Percentiles rank a stretch among this genome's conserved stretches.
phyloP scores from a whole-genome alignment of 2,113 vertebrate genomes.

The Pipra filicauda region DNA sequence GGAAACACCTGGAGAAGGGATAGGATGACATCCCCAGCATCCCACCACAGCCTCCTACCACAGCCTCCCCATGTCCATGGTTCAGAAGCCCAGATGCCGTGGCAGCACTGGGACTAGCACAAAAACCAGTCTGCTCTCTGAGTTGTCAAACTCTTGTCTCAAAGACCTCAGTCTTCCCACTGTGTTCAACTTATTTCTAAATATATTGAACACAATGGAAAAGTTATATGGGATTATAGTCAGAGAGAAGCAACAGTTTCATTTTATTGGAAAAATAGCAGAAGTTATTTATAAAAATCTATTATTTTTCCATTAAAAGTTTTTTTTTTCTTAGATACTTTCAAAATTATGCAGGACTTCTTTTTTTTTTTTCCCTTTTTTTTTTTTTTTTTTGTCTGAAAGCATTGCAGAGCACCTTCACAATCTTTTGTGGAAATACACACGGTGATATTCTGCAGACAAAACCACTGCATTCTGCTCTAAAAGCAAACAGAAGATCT shows the following conservation, averaged over 20 bases:
- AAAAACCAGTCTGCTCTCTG: not conserved
- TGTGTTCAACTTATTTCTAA: not conserved
- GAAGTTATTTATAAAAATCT: not conserved
- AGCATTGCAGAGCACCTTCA: not conserved
- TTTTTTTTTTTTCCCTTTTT: not conserved
- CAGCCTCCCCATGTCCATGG: not conserved
- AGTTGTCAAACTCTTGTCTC: not conserved
- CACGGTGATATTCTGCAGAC: not conserved
- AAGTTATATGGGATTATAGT: not conserved
- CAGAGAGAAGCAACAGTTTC: not conserved
- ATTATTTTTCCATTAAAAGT: not conserved
- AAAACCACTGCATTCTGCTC: not conserved
- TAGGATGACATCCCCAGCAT: not conserved
- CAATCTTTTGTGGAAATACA: not conserved
- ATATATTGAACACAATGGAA: not conserved
- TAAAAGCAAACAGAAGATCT: not conserved
- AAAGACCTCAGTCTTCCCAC: not conserved
- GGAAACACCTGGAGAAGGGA: not conserved
- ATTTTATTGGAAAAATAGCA: not conserved
- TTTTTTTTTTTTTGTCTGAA: not conserved
- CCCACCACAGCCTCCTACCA: accelerated
- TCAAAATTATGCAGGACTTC: not conserved
- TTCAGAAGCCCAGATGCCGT: not conserved
- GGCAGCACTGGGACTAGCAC: not conserved
- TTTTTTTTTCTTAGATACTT: not conserved